phyloP scores from a whole-genome alignment of 2,888 invertebrate genomes.

The Philereme vetulata region DNA sequence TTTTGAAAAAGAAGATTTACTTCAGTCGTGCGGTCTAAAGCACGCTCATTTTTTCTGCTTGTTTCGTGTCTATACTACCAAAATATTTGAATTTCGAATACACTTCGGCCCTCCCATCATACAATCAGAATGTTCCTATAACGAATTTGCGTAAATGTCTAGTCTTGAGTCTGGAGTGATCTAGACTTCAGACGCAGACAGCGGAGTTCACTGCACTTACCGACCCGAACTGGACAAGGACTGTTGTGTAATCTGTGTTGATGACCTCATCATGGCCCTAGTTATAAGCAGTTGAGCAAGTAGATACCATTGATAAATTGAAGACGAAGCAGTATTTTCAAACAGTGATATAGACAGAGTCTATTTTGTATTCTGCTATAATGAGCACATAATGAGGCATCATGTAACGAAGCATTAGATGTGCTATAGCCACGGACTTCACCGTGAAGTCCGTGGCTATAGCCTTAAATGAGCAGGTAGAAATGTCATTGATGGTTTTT shows the following conservation, averaged over 20 bases:
- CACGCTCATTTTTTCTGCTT: too few species aligned
- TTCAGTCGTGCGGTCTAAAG: too few species aligned
- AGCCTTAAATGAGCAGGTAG: neutral
- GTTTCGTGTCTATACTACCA: too few species aligned
- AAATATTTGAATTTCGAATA: neutral
- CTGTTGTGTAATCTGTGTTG: constrained; percentile 9
- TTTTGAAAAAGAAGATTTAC: too few species aligned
- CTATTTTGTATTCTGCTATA: too few species aligned
- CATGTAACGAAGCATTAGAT: too few species aligned
- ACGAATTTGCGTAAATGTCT: constrained; percentile 16
- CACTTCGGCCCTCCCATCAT: neutral
- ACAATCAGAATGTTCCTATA: neutral
- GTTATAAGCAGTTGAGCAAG: neutral
- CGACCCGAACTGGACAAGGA: constrained; percentile 22
- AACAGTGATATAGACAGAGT: too few species aligned
- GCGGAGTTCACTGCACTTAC: constrained; percentile 51
- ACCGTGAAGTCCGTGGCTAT: too few species aligned
- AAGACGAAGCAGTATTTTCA: too few species aligned
- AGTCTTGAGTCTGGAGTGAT: constrained; percentile 41
- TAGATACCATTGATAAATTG: too few species aligned
- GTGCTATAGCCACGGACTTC: neutral
- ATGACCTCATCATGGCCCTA: constrained; percentile 18
- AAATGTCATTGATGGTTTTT: constrained; percentile 3
- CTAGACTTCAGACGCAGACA: constrained; percentile 52
- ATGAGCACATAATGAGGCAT: too few species aligned